Conservation (phyloP, 2,113 vertebrate species). For the Sylvicapra grimmia region DNA sequence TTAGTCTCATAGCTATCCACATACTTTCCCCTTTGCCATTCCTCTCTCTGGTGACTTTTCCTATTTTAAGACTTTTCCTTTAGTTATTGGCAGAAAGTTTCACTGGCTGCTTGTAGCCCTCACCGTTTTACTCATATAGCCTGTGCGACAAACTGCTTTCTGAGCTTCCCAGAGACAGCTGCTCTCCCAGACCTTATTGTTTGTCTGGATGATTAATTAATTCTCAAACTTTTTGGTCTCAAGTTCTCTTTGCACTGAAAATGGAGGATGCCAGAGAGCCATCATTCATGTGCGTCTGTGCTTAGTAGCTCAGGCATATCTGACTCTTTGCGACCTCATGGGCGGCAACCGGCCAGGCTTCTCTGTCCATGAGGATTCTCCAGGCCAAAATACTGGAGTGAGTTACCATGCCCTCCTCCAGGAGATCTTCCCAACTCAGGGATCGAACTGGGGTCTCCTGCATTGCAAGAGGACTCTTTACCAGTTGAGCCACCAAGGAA, state of each 20-base stretch:
- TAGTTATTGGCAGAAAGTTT: neutral
- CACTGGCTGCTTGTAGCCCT: neutral
- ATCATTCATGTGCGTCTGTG: neutral
- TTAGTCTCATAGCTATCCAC: neutral
- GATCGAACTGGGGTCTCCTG: neutral
- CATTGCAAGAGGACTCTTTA: neutral
- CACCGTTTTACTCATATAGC: neutral
- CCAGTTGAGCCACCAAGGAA: neutral
- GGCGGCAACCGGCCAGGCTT: neutral
- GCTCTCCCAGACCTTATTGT: neutral
- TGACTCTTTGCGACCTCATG: neutral
- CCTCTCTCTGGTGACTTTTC: neutral
- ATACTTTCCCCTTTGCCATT: neutral
- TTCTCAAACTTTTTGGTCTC: neutral
- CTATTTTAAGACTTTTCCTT: neutral
- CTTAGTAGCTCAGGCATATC: neutral
- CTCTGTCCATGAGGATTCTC: neutral
- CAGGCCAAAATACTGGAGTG: neutral
- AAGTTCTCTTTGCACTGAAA: neutral
- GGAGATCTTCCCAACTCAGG: neutral
- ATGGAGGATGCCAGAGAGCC: neutral
- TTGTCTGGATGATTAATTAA: neutral
- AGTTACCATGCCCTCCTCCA: neutral
- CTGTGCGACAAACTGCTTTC: neutral
- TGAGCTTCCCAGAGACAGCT: neutral